A percentile compares a stretch with the other conserved stretches of the same genome.
Evolutionary conservation across 2,888 invertebrate species (phyloP).

Genomic region (Caenorhabditis angaria): DNA sequence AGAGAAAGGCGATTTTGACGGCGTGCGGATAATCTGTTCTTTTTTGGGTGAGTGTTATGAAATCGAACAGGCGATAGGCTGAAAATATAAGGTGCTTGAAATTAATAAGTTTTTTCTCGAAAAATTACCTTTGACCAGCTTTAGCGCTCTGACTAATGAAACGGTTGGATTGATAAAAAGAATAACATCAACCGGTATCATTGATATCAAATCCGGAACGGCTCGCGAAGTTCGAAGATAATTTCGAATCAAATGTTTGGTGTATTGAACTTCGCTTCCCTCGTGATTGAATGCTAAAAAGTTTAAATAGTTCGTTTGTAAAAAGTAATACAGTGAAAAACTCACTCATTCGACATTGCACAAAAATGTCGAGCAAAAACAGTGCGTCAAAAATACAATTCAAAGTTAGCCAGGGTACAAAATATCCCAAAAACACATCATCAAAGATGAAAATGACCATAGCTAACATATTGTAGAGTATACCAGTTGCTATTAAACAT

Average conservation of each 20-base stretch:
- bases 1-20: slow-evolving; percentile 58
- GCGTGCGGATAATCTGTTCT: slow-evolving; percentile 56
- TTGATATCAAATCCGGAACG: slow-evolving; percentile 47
- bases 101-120: not conserved
- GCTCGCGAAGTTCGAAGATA: slow-evolving; percentile 40
- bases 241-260: slow-evolving; percentile 22
- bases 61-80: slow-evolving; percentile 53
- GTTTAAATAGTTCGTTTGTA: too few relatives aligned
- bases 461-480: slow-evolving; percentile 65
- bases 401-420: slow-evolving; percentile 47
- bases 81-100: slow-evolving; percentile 4
- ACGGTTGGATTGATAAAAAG: slow-evolving; percentile 23
- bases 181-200: slow-evolving; percentile 59
- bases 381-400: slow-evolving; percentile 59
- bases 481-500: slow-evolving; percentile 56
- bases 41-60: slow-evolving; percentile 39
- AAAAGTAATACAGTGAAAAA: too few relatives aligned
- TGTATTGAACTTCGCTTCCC: slow-evolving; percentile 42
- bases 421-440: slow-evolving; percentile 51
- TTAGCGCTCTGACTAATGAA: slow-evolving; percentile 35
- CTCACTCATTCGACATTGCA: slow-evolving; percentile 58
- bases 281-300: slow-evolving; percentile 48
- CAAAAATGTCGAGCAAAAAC: slow-evolving; percentile 57
- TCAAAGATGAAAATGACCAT: slow-evolving; percentile 70
- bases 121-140: slow-evolving; percentile 37